These are phyloP conservation scores for Pseudanteris insignis DNA, from an alignment of 2,888 invertebrate species.

Conservation along the genomic window DNA sequence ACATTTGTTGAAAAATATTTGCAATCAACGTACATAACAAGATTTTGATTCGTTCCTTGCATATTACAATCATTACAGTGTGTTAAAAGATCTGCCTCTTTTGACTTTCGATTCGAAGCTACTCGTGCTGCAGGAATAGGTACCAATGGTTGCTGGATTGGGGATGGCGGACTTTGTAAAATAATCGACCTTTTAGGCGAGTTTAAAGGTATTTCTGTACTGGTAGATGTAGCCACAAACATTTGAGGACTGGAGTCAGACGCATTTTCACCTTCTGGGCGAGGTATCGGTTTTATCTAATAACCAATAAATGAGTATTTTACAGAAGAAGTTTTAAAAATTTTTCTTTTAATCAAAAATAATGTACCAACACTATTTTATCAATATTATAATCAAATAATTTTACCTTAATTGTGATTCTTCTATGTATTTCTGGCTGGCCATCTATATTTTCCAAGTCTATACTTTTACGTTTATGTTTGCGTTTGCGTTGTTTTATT, in stretches of 20 bases:
- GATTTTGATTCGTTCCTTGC: conserved; percentile 72
- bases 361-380: too few relatives aligned
- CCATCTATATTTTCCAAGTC: conserved; percentile 70
- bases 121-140: conserved; percentile 51
- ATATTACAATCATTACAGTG: conserved; percentile 76
- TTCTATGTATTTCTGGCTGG: conserved; percentile 71
- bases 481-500: conserved; percentile 79
- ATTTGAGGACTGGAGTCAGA: conserved; percentile 77
- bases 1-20: too few relatives aligned
- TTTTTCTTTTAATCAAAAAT: too few relatives aligned
- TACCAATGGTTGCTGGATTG: conserved; percentile 49
- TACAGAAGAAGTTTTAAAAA: too few relatives aligned
- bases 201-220: conserved; percentile 58
- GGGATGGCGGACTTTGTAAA: conserved; percentile 40
- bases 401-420: conserved; percentile 82
- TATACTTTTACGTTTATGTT: conserved; percentile 81
- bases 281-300: conserved; percentile 80
- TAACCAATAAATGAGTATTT: background rate
- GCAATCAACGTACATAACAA: conserved; percentile 76
- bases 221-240: conserved; percentile 69
- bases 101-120: conserved; percentile 56
- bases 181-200: conserved; percentile 51
- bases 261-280: conserved; percentile 77
- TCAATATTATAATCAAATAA: too few relatives aligned
- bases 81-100: conserved; percentile 67